These are phyloP conservation scores for Brachynemurus nebulosus DNA, from an alignment of 2,888 invertebrate species.

Conservation along the genomic window DNA sequence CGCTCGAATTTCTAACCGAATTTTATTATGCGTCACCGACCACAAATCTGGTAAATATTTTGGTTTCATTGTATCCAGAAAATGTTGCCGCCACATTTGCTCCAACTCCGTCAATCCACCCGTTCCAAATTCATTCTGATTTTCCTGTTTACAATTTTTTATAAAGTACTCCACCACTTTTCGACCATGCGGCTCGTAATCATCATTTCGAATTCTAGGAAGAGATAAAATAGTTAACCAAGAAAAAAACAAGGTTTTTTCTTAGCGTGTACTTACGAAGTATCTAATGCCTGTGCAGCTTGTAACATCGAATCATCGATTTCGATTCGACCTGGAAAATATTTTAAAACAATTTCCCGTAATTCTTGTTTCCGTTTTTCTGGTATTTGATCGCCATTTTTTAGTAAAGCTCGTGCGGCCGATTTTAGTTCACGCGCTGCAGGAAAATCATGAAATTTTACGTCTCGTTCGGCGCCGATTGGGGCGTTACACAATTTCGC, in stretches of 20 bases:
- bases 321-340: conserved; percentile 32
- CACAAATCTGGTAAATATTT: conserved; percentile 55
- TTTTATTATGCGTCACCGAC: conserved; percentile 59
- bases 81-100: conserved; percentile 61
- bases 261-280: conserved; percentile 34
- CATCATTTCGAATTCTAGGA: conserved; percentile 33
- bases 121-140: not conserved
- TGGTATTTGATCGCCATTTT: conserved; percentile 35
- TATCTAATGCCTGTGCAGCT: conserved; percentile 35
- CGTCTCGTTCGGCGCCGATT: conserved; percentile 26
- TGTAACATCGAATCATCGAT: conserved; percentile 37
- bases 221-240: conserved; percentile 3
- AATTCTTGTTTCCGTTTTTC: conserved; percentile 34
- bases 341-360: conserved; percentile 33
- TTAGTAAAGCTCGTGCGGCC: conserved; percentile 42
- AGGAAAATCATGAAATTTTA: not conserved
- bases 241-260: conserved; percentile 10
- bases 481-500: conserved; percentile 50
- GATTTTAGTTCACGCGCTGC: conserved; percentile 37
- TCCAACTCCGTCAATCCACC: conserved; percentile 55
- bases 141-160: conserved; percentile 25
- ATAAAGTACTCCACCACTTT: conserved; percentile 45
- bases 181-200: conserved; percentile 40
- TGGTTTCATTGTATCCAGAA: conserved; percentile 57
- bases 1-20: conserved; percentile 39